phyloP scores from a whole-genome alignment of 2,797 vertebrate species.

The Ctenopoma multispine region DNA sequence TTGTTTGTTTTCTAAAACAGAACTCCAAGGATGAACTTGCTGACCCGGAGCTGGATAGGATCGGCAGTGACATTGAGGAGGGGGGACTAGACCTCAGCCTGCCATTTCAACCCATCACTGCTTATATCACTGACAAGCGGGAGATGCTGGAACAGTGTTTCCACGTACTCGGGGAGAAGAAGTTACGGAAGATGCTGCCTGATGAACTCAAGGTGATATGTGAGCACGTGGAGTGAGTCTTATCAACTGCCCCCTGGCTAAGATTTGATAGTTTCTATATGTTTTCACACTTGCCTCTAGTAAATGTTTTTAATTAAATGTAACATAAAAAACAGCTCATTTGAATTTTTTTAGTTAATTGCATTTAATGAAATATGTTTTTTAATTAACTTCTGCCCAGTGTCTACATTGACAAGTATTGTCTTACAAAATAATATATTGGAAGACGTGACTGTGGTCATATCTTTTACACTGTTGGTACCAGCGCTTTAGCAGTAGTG shows the following conservation, averaged over 20 bases:
- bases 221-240: background rate
- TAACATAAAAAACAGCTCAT: too few relatives aligned
- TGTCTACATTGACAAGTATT: background rate
- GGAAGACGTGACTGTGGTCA: background rate
- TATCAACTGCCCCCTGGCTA: background rate
- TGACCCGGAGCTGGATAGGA: slow-evolving; percentile 85
- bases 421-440: slow-evolving; percentile 4
- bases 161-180: slow-evolving; percentile 91
- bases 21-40: slow-evolving; percentile 83
- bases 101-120: slow-evolving; percentile 92
- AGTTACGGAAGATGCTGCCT: slow-evolving; percentile 94
- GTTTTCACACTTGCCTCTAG: background rate
- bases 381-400: too few relatives aligned
- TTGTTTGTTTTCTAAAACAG: slow-evolving; percentile 59
- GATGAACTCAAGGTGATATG: slow-evolving; percentile 92
- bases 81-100: slow-evolving; percentile 92
- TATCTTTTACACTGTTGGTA: slow-evolving; percentile 9
- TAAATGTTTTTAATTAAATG: background rate
- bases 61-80: slow-evolving; percentile 94
- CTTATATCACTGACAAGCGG: slow-evolving; percentile 88
- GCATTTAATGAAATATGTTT: too few relatives aligned
- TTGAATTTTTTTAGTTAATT: too few relatives aligned
- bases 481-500: background rate
- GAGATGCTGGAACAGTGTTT: slow-evolving; percentile 97
- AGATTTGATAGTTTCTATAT: background rate